Base-by-base conservation (phyloP, 2,888 invertebrate species). In the Abrostola triplasia region DNA sequence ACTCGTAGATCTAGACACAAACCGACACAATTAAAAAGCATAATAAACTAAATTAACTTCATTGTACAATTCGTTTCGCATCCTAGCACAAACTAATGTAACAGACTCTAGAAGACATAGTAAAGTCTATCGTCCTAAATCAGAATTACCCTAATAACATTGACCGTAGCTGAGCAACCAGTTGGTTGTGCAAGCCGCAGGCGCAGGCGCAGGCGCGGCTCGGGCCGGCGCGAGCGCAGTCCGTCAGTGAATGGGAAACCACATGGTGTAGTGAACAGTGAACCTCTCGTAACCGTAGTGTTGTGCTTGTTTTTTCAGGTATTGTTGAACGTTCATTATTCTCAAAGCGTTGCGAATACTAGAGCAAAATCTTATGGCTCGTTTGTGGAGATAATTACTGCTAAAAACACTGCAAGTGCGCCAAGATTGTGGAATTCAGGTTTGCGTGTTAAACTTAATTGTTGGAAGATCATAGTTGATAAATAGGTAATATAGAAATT, bases 131-230 rank as follows among this genome's bases (percentile, higher is more conserved):
- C 49, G 75, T 78, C 73, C 78, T 72, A 78, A 82, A 73, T 81
- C 58, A 65, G 56, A 74, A 62, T 66, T 77, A 70, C 70, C 76
- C 84, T 73, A 85, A 77, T 88, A 88, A 87, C 88, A 88, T 88
- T 88, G 88, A 88, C 87, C 88, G 83, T 66, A 69, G 75, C 65
- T 48, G 60, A 42, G 72, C 59, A 66, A 74, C 64, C 50, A 58
- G 80, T 66, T 40, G 68, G 60, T 78, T 78, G 77, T 63, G 77
- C 82, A 77, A 79, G 63, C 61, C 60, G 50, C 56, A 65, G 62
- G 65, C 73, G 75, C 57, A 59, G 56, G 73, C 68, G 67, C 57
- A 59, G 56, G 73, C 68, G 67, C 69, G 44, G 59, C 64, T 70
- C 79, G 78, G 74, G 70, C 72, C 70, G 50, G 74, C 72, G 65